Evolutionary conservation across 1,140 invertebrate species (phyloP), one percentile per base, ranked within the genome.

Genomic region (Psilanteris sp.): DNA sequence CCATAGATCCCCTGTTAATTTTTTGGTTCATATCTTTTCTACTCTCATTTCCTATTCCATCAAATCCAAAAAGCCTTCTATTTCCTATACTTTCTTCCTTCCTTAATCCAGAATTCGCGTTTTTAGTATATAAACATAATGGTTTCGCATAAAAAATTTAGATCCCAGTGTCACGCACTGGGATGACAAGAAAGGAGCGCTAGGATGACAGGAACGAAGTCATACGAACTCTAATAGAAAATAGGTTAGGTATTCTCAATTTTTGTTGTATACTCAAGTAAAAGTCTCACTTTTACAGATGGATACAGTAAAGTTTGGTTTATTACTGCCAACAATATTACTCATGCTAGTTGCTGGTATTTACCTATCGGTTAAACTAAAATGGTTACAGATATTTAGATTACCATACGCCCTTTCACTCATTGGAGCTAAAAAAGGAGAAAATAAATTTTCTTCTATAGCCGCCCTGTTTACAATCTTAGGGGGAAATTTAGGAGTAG

Each of bases 401-500:
- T 39, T 39, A 9, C 36, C 36, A 18, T 22, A 39, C 16, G 36
- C 36, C 36, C 36, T 39, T 39, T 39, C 36, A 39, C 36, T 39
- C 36, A 39, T 39, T 39, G 36, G 36, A 39, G 36, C 4, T 39
- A 39, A 20, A 39, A 39, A 9, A 39, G 36, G 36, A 10, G 36
- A 39, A 39, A 22, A 39, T 39, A 39, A 39, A 39, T 39, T 39
- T 20, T 39, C 36, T 39, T 39, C 36, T 39, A 20, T 39, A 39
- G 36, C 36, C 36, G 36, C 36, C 36, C 36, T 39, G 36, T 39
- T 39, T 39, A 39, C 36, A 39, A 39, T 39, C 36, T 39, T 39
- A 39, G 36, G 36, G 36, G 36, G 36, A 39, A 46, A 46, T 46
- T 46, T 46, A 46, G 43, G 43, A 46, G 43, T 46, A 46, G 43